phyloP scores from a whole-genome alignment of 1,140 invertebrate genomes.

The Potamilus streckersoni region DNA sequence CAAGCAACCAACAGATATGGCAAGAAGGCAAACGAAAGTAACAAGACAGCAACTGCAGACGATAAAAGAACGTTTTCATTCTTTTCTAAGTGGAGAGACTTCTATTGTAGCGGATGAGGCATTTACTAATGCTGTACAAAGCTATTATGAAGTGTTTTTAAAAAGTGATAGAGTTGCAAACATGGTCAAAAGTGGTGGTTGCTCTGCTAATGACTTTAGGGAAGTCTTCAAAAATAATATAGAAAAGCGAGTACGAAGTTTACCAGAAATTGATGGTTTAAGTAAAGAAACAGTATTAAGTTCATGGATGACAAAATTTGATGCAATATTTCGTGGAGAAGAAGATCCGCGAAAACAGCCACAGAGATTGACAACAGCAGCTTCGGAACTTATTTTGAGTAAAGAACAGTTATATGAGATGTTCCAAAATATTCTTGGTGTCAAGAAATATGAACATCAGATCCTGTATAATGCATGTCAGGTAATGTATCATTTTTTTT shows the following conservation, averaged over 20 bases:
- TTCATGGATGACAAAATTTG: conserved; percentile 99
- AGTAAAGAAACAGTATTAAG: conserved; percentile 99
- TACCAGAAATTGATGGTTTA: conserved; percentile 98
- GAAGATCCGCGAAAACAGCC: conserved; percentile 68
- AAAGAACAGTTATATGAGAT: conserved; percentile 90
- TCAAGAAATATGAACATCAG: conserved; percentile 99
- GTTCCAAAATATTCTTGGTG: conserved; percentile 98
- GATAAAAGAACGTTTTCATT: conserved; percentile 95
- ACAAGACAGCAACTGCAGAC: conserved; percentile 96
- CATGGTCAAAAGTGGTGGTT: conserved; percentile 97
- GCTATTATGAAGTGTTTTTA: conserved; percentile 97
- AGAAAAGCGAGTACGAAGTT: conserved; percentile 94
- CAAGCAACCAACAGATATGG: conserved; percentile 99
- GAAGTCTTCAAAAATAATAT: conserved; percentile 98
- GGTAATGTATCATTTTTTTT: conserved; percentile 71
- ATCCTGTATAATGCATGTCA: conserved; percentile 98
- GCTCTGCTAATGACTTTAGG: conserved; percentile 97
- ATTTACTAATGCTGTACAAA: conserved; percentile 98
- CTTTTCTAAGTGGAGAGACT: conserved; percentile 83
- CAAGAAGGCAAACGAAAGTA: conserved; percentile 79
- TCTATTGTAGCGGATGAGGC: conserved; percentile 97
- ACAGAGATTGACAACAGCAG: conserved; percentile 63
- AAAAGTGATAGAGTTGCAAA: conserved; percentile 94
- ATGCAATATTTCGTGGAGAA: conserved; percentile 95
- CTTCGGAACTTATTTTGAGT: conserved; percentile 67